Evolutionary conservation across 2,113 vertebrate genomes (phyloP), one percentile per base, ranked within the genome.

Genomic region (Trichechus manatus): DNA sequence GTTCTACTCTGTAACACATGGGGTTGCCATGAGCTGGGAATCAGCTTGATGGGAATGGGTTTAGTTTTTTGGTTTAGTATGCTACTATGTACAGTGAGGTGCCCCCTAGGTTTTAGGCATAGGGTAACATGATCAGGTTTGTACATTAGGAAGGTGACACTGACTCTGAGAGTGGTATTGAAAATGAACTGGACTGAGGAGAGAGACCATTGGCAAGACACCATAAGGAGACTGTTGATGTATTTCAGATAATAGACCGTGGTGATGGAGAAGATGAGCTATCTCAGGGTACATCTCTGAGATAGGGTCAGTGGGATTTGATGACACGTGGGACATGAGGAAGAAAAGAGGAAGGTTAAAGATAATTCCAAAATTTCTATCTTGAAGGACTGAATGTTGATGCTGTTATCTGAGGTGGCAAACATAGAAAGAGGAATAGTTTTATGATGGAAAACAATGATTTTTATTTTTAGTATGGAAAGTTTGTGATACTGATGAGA

Each of bases 301-400:
- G 27, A 11, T 25, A 25, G 33, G 33, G 13, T 56, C n/a, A 42
- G 10, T 63, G 63, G 31, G 42, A 53, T 87, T 87, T 81, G 42
- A 20, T 87, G 59, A 79, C 11, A 7, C 50, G 33, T 85, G 64
- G 33, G 56, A 81, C 9, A 19, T 53, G 22, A 81, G 7, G 47
- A 90, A 64, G 74, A 63, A 80, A 53, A 87, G 63, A 91, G 53
- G 29, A n/a, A 83, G 81, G 44, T 78, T 80, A 80, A 80, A 77
- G 72, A 23, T 81, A 74, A 87, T 87, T 72, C 33, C 42, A 50
- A 27, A 64, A 42, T 87, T 63, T 86, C 39, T 72, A 0, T 70
- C 53, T 44, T 29, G 64, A 80, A 33, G 20, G 50, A 72, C 63
- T 2, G 5, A 78, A 44, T 31, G 20, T 9, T n/a, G 33, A 29